Evolutionary conservation across 2,888 invertebrate genomes (phyloP).

Genomic region (Panopea generosa): DNA sequence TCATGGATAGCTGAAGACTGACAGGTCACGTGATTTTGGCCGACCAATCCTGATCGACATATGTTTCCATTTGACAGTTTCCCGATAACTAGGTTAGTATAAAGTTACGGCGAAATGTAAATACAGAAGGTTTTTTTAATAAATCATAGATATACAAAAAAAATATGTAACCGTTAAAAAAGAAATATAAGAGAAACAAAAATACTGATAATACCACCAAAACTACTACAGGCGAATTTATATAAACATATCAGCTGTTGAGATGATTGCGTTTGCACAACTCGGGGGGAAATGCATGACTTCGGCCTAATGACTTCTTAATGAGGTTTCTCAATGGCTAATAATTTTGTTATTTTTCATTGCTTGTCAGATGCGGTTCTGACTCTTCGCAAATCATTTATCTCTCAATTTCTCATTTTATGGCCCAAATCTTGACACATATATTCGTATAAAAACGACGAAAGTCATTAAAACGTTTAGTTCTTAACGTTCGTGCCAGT

Average conservation of each 20-base stretch:
- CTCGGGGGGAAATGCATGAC: no score
- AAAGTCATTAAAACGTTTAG: not conserved
- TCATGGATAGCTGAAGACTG: constrained; percentile 62
- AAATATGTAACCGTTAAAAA: no score
- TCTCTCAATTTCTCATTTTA: constrained; percentile 47
- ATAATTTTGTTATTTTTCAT: constrained; percentile 75
- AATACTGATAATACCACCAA: no score
- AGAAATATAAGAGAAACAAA: constrained; percentile 4
- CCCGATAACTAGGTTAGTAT: constrained; percentile 50
- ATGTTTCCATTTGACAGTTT: constrained; percentile 70
- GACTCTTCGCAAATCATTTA: constrained; percentile 57
- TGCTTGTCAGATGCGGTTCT: constrained; percentile 64
- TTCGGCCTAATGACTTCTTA: constrained; percentile 50
- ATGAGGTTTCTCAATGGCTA: constrained; percentile 61
- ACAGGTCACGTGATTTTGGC: constrained; percentile 69
- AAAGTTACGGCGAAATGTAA: constrained; percentile 11
- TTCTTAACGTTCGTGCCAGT: no score
- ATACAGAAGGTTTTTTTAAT: constrained; percentile 13
- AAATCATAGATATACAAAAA: constrained; percentile 3
- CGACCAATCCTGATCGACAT: constrained; percentile 67
- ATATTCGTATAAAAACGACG: constrained; percentile 4
- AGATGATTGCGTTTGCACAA: no score
- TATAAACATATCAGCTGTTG: no score
- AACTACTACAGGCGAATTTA: no score
- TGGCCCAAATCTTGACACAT: constrained; percentile 20